Evolutionary conservation across 2,797 vertebrate genomes (phyloP).

Genomic region (Gastrophryne carolinensis): DNA sequence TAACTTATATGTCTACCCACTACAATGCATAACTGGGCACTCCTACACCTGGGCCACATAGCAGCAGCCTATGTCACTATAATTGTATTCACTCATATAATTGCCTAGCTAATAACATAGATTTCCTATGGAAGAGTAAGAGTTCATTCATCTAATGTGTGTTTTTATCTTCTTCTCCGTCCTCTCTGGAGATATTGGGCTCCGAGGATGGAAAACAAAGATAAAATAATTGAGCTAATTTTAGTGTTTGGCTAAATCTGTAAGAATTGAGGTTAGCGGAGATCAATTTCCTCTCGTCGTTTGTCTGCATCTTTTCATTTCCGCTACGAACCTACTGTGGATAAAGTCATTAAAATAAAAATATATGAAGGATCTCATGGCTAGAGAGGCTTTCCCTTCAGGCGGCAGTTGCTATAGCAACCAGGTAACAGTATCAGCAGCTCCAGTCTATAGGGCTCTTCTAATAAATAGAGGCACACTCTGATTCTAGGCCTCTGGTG

Average conservation of each 20-base stretch:
- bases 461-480: not conserved
- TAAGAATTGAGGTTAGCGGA: conserved; percentile 10
- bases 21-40: too few species aligned
- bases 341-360: conserved; percentile 47
- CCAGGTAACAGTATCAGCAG: conserved; percentile 20
- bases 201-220: not conserved
- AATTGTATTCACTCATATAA: too few species aligned
- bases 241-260: conserved; percentile 1
- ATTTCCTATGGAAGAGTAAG: too few species aligned
- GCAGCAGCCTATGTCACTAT: too few species aligned
- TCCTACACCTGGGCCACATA: too few species aligned
- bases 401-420: conserved; percentile 16
- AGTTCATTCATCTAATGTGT: too few species aligned
- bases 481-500: not conserved
- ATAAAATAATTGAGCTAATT: conserved; percentile 21
- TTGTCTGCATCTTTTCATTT: conserved; percentile 39
- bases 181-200: not conserved
- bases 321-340: conserved; percentile 40
- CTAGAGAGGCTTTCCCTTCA: conserved; percentile 2
- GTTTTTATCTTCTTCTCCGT: not conserved
- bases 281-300: conserved; percentile 41
- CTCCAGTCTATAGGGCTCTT: not conserved
- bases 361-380: conserved; percentile 28
- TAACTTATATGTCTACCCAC: too few species aligned
- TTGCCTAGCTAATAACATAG: too few species aligned